Percentiles rank a stretch among this genome's conserved stretches.
phyloP scores from a whole-genome alignment of 2,888 invertebrate species.

The Abrostola tripartita region DNA sequence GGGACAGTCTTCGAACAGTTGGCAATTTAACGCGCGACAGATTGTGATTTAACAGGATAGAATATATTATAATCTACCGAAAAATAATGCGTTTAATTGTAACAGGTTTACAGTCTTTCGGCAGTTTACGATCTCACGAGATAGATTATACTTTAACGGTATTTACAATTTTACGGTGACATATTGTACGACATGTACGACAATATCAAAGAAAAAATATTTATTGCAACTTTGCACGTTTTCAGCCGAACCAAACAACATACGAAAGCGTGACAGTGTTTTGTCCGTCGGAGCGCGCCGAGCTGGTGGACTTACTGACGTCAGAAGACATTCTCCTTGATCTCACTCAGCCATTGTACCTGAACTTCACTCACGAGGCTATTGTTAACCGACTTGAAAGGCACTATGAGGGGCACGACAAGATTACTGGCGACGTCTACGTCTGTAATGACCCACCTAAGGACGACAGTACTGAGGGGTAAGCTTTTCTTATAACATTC shows the following conservation, averaged over 20 bases:
- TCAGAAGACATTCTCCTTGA: slow-evolving; percentile 93
- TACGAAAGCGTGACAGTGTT: slow-evolving; percentile 96
- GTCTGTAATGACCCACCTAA: slow-evolving; percentile 90
- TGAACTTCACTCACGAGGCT: slow-evolving; percentile 95
- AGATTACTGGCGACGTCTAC: slow-evolving; percentile 94
- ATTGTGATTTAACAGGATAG: too few relatives aligned
- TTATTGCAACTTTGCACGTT: not conserved
- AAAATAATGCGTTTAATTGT: too few relatives aligned
- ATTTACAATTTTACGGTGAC: too few relatives aligned
- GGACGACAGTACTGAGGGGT: slow-evolving; percentile 89
- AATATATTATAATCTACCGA: too few relatives aligned
- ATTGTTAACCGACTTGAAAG: slow-evolving; percentile 93
- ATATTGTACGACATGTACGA: too few relatives aligned
- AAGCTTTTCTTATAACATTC: slow-evolving; percentile 59
- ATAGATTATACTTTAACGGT: too few relatives aligned
- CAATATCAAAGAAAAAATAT: not conserved
- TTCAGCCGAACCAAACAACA: slow-evolving; percentile 92
- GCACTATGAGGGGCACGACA: slow-evolving; percentile 91
- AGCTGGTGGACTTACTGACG: slow-evolving; percentile 91
- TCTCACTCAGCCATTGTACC: slow-evolving; percentile 94
- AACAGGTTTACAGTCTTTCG: too few relatives aligned
- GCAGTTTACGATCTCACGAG: too few relatives aligned
- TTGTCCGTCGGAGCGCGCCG: slow-evolving; percentile 93
- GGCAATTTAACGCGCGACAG: too few relatives aligned
- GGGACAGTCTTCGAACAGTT: too few relatives aligned